A percentile compares a stretch with the other conserved stretches of the same genome.
phyloP scores from a whole-genome alignment of 2,113 vertebrate species.

The Motacilla alba region DNA sequence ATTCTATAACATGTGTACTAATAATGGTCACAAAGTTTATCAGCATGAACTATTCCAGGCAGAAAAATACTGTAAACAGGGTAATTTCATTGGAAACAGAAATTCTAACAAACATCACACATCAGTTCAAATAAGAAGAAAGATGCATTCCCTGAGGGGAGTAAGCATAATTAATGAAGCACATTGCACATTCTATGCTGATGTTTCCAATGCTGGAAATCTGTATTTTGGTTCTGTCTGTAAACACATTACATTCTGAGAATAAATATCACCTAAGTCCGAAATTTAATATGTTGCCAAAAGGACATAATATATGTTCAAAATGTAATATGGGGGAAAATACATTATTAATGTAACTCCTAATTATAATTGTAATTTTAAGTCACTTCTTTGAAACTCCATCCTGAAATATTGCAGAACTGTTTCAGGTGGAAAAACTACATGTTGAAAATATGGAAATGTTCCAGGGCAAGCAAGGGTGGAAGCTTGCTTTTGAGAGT shows the following conservation, averaged over 20 bases:
- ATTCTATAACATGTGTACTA: not conserved
- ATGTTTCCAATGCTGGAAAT: not conserved
- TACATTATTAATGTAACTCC: not conserved
- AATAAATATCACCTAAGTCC: not conserved
- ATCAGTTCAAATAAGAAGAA: not conserved
- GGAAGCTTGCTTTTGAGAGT: rapidly evolving
- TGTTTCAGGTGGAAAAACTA: not conserved
- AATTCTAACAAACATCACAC: not conserved
- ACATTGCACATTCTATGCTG: not conserved
- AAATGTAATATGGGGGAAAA: not conserved
- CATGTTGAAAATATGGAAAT: not conserved
- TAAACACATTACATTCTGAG: not conserved
- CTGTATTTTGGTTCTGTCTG: not conserved
- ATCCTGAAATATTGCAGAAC: not conserved
- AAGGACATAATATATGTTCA: not conserved
- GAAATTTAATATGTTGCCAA: not conserved
- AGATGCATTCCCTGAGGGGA: not conserved
- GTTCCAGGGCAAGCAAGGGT: rapidly evolving
- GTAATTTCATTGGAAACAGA: not conserved
- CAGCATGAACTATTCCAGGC: not conserved
- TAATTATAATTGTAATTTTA: not conserved
- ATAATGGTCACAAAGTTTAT: not conserved
- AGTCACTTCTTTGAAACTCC: not conserved
- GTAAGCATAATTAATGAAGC: not conserved
- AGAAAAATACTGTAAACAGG: not conserved